Conservation (phyloP, 2,113 vertebrate species). For the Lota lota region DNA sequence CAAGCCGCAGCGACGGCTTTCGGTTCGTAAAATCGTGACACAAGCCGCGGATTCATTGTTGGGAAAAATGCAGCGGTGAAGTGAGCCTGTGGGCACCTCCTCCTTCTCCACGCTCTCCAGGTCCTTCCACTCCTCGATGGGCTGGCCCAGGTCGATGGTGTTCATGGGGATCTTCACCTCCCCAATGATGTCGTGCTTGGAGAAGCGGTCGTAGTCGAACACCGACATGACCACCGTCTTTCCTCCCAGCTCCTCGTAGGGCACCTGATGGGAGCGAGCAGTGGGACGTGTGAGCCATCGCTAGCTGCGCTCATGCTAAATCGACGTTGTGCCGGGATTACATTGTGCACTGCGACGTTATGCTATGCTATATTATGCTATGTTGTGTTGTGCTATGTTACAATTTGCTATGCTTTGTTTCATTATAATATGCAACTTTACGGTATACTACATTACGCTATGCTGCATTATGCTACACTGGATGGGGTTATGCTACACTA, state of each 20-base stretch:
- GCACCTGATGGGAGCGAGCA: constrained; percentile 72
- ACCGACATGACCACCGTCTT: constrained; percentile 95
- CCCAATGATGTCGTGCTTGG: constrained; percentile 95
- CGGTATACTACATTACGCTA: too few relatives aligned
- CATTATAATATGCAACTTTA: too few relatives aligned
- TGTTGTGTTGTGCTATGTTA: too few relatives aligned
- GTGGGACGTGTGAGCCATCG: neutral
- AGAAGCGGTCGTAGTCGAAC: constrained; percentile 96
- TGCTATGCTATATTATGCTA: too few relatives aligned
- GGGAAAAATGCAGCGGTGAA: neutral
- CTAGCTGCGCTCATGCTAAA: neutral
- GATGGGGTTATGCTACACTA: too few relatives aligned
- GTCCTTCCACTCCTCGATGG: constrained; percentile 94
- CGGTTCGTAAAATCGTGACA: neutral
- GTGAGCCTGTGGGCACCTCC: constrained; percentile 75
- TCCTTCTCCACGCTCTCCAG: constrained; percentile 95
- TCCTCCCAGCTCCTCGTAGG: constrained; percentile 94
- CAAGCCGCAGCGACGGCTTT: too few relatives aligned
- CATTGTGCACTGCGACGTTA: too few relatives aligned
- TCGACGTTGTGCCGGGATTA: neutral
- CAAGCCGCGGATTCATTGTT: neutral
- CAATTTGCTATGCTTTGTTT: too few relatives aligned
- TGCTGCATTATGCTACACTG: too few relatives aligned
- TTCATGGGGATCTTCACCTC: constrained; percentile 97
- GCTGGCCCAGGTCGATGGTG: constrained; percentile 91